A percentile compares a stretch with the other conserved stretches of the same genome.
Conservation (phyloP, 2,888 invertebrate species). For the Meteorus colon region DNA sequence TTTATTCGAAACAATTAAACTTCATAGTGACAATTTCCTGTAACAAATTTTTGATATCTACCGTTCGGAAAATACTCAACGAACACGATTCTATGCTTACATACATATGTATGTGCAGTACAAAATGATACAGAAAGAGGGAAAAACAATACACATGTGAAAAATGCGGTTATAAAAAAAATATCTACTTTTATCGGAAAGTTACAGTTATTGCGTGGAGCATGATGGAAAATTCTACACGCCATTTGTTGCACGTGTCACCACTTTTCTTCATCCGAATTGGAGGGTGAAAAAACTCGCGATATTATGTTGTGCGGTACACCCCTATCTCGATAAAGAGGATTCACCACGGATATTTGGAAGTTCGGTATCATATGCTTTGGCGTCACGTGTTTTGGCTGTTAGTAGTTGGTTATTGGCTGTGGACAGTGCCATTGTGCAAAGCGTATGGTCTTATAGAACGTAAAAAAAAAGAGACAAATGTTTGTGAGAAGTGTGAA, state of each 20-base stretch:
- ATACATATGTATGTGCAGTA: neutral
- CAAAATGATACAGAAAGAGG: neutral
- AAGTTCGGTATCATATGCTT: conserved; percentile 64
- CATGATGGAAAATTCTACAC: neutral
- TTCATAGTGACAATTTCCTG: neutral
- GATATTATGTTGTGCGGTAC: conserved; percentile 29
- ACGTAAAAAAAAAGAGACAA: conserved; percentile 1
- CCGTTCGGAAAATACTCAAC: neutral
- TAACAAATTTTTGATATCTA: neutral
- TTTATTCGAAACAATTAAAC: neutral
- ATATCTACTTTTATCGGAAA: neutral
- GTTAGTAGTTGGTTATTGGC: conserved; percentile 64
- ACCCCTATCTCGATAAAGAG: conserved; percentile 10
- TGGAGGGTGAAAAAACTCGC: conserved; percentile 23
- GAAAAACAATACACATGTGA: neutral
- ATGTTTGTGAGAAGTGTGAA: neutral
- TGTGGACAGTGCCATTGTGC: conserved; percentile 59
- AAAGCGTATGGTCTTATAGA: conserved; percentile 15
- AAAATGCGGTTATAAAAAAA: neutral
- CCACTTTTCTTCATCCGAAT: conserved; percentile 32
- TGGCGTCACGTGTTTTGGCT: conserved; percentile 67
- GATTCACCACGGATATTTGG: conserved; percentile 63
- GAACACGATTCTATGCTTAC: neutral
- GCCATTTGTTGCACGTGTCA: conserved; percentile 35
- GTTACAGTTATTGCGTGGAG: neutral